Conservation (phyloP, 1,140 invertebrate genomes). For the Parasteatoda tepidariorum region DNA sequence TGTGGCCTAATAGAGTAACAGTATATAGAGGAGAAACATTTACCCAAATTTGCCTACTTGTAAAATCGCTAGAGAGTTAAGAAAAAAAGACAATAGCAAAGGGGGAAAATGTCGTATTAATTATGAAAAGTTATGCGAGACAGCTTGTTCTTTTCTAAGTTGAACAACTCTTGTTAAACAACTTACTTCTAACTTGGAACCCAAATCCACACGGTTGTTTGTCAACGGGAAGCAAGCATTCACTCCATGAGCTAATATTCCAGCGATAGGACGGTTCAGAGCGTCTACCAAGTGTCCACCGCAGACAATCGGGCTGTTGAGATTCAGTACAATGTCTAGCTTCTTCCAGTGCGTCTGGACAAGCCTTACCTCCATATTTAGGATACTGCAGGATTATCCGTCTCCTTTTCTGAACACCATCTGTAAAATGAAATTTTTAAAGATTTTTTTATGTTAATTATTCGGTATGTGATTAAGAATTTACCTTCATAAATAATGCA, state of each 20-base stretch:
- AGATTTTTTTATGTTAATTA: no score
- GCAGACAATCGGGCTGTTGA: conserved; percentile 43
- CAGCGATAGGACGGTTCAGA: conserved; percentile 61
- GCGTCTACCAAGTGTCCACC: conserved; percentile 60
- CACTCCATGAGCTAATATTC: conserved; percentile 10
- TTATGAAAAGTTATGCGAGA: no score
- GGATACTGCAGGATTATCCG: conserved; percentile 69
- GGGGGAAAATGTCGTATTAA: no score
- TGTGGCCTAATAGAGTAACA: no score
- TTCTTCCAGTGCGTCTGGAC: conserved; percentile 69
- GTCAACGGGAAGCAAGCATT: not conserved
- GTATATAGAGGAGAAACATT: no score
- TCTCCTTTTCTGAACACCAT: conserved; percentile 7
- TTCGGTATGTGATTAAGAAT: no score
- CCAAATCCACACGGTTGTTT: conserved; percentile 72
- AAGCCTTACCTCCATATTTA: conserved; percentile 67
- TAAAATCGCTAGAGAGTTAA: no score
- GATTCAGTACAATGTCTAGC: conserved; percentile 67
- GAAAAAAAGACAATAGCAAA: no score
- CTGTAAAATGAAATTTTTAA: not conserved
- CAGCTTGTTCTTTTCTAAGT: no score
- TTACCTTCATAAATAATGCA: no score
- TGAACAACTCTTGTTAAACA: no score
- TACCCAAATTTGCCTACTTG: no score
- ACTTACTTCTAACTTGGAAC: conserved; percentile 74